A percentile compares a stretch with the other conserved stretches of the same genome.
phyloP scores from a whole-genome alignment of 2,888 invertebrate genomes.

The Diloba caeruleocephala region DNA sequence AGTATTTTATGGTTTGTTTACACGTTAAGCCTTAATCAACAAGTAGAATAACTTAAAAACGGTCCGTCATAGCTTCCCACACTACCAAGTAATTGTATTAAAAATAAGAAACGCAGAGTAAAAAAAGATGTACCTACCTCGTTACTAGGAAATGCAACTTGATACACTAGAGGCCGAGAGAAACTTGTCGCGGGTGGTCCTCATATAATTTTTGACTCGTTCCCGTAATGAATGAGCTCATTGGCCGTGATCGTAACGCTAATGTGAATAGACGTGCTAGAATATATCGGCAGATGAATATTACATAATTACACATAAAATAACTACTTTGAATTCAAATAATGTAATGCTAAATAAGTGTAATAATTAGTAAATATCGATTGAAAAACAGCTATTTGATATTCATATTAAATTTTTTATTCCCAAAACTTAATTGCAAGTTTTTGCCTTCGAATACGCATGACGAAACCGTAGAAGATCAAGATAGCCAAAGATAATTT shows the following conservation, averaged over 20 bases:
- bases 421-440: slow-evolving; percentile 20
- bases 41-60: slow-evolving; percentile 19
- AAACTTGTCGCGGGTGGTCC: slow-evolving; percentile 78
- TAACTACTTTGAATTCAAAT: too few relatives aligned
- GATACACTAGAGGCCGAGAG: slow-evolving; percentile 71
- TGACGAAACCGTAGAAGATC: slow-evolving; percentile 36
- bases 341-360: not conserved
- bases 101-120: slow-evolving; percentile 32
- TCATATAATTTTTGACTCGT: slow-evolving; percentile 60
- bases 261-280: slow-evolving; percentile 56
- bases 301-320: too few relatives aligned
- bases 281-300: slow-evolving; percentile 30
- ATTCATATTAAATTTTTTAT: slow-evolving; percentile 13
- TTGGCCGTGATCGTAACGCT: slow-evolving; percentile 57
- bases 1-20: too few relatives aligned
- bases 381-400: slow-evolving; percentile 17
- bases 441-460: slow-evolving; percentile 25
- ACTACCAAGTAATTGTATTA: slow-evolving; percentile 24
- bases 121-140: slow-evolving; percentile 37
- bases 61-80: slow-evolving; percentile 38
- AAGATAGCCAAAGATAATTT: slow-evolving; percentile 47
- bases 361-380: not conserved
- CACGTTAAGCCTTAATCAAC: not conserved
- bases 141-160: slow-evolving; percentile 69
- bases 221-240: slow-evolving; percentile 74